Evolutionary conservation across 1,140 invertebrate species (phyloP), one percentile per base, ranked within the genome.

Genomic region (Proctacanthus coquilletti): DNA sequence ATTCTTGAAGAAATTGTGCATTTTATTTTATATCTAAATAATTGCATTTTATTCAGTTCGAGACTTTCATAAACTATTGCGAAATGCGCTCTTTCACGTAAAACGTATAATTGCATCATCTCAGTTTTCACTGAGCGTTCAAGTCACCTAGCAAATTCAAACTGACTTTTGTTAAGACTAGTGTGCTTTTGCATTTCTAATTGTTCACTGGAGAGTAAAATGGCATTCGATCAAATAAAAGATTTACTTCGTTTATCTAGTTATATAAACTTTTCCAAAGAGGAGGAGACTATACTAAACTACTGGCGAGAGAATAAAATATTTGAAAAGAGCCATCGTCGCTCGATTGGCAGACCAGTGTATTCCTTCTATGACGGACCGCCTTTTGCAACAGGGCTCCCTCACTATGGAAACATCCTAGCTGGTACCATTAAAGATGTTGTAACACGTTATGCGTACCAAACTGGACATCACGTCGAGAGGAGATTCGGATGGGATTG

Each of bases 401-500:
- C 75, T 41, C 94, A 98, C 57, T 85, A 97, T 68, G 94, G 94
- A 1, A 93, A 98, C 14, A 25, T 21, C 4, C 25, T 39, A 6
- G 11, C 25, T 21, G 49, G 89, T 84, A 84, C 95, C 49, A 64
- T 95, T 18, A 97, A 97, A 66, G 93, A 96, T 58, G 82, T 94
- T 40, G 82, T 83, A 18, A 69, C 78, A 34, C 68, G 89, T 41
- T 74, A 75, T 59, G 78, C 89, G 59, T 55, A 93, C 20, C 53
- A 93, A 3, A 65, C 69, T 49, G 84, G 85, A 1, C 72, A 75
- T 45, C 71, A 68, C 53, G 76, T 96, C 0, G 75, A 89, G 56
- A 97, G 85, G 63, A 57, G 78, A 18, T 88, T 91, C 41, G 94
- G 94, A 2, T 98, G 94, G 94, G 94, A 98, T 60, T 97, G 93